A percentile compares a stretch with the other conserved stretches of the same genome.
Evolutionary conservation across 2,113 vertebrate genomes (phyloP).

Genomic region (Deroptyus accipitrinus): DNA sequence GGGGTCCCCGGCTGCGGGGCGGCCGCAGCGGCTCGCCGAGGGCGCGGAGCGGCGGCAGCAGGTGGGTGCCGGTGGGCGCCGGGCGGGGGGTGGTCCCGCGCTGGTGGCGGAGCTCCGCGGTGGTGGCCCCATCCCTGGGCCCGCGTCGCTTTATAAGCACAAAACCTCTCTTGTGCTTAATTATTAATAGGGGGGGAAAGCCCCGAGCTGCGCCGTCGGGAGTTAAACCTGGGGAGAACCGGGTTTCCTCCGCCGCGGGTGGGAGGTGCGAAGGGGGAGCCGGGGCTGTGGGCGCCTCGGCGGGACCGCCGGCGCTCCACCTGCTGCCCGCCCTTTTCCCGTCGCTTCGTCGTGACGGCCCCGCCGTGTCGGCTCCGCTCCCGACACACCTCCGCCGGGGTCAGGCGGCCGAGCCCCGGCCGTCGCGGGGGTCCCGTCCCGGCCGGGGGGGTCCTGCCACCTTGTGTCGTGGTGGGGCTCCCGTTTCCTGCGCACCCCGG

Average conservation of each 20-base stretch:
- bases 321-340: background rate
- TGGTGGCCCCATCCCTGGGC: background rate
- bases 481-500: background rate
- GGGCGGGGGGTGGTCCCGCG: background rate
- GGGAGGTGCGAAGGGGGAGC: background rate
- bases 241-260: too few species aligned
- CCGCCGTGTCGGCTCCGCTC: background rate
- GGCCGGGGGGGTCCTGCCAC: background rate
- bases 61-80: background rate
- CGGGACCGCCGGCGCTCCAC: background rate
- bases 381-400: background rate
- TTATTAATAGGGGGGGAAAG: background rate
- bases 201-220: background rate
- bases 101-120: background rate
- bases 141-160: background rate
- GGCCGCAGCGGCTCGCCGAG: background rate
- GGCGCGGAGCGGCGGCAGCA: conserved; percentile 36
- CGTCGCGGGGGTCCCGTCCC: background rate
- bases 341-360: background rate
- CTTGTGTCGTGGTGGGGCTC: background rate
- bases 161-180: background rate
- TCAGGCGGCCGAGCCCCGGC: background rate
- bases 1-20: too few species aligned
- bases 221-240: too few species aligned
- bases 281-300: background rate